Base-by-base conservation (phyloP, 1,140 invertebrate species). In the Ceratoteleas bidentatus region DNA sequence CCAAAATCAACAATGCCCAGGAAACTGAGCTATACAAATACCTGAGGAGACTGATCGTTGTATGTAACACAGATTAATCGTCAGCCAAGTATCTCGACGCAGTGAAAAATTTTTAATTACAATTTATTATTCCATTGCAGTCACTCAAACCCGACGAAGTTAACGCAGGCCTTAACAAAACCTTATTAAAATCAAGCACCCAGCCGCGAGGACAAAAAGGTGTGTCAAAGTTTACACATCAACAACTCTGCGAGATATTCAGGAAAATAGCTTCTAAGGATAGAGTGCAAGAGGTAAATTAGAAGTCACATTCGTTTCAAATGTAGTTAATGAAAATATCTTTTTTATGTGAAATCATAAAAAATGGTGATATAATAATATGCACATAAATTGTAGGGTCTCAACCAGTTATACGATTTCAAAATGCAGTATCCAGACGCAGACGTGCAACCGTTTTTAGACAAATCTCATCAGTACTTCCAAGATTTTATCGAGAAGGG, bases 401-500 rank as follows among this genome's bases (percentile, higher is more conserved):
- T 99, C 36, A 93, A 93, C 66, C 95, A 97, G 84, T 90, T 99
- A 6, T 98, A 98, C 86, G 97, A 98, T 77, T 97, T 98, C 86
- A 95, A 97, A 92, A 94, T 95, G 85, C 94, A 96, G 88, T 94
- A 98, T 91, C 97, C 97, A 0, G 96, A 98, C 79, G 96, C 97
- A 14, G 96, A 98, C 88, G 86, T 92, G 0, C 96, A 97, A 88
- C 96, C 96, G 34, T 98, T 97, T 88, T 93, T 99, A 84, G 94
- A 95, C 80, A 97, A 96, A 84, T 96, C 96, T 0, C 97, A 97
- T 52, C 95, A 96, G 85, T 97, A 96, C 89, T 98, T 99, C 92
- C 96, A 97, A 90, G 96, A 97, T 84, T 99, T 97, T 87, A 97
- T 99, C 83, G 95, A 97, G 86, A 93, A 96, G 68, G 96, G 97